Evolutionary conservation across 1,140 invertebrate species (phyloP).

Genomic region (Nasonia giraulti): DNA sequence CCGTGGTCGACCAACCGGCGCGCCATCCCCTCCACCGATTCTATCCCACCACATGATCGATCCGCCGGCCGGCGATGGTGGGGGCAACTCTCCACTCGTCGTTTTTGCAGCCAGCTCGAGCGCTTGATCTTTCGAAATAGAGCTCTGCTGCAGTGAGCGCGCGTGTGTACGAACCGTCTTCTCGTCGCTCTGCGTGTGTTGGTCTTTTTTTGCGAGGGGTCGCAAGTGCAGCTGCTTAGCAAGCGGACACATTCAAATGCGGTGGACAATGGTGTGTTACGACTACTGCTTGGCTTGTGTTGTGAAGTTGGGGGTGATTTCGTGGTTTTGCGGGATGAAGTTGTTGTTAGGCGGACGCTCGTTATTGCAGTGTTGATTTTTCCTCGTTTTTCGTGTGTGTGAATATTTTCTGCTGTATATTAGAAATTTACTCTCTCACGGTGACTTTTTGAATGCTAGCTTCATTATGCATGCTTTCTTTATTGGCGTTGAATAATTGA

Average conservation of each 20-base stretch:
- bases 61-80: neutral
- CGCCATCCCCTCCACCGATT: neutral
- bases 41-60: neutral
- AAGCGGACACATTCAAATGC: conserved; percentile 26
- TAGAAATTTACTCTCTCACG: too few species aligned
- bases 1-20: neutral
- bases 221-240: conserved; percentile 4
- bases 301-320: conserved; percentile 9
- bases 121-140: conserved; percentile 1
- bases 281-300: neutral
- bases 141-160: neutral
- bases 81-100: neutral
- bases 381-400: too few species aligned
- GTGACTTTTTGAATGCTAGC: too few species aligned
- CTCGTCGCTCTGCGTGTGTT: neutral
- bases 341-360: too few species aligned
- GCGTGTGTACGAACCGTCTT: neutral
- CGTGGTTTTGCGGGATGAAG: neutral
- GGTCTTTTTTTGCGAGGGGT: conserved; percentile 28
- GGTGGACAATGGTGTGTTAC: conserved; percentile 48
- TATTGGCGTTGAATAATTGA: too few species aligned
- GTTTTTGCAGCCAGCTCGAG: neutral
- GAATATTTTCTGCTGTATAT: too few species aligned
- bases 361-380: too few species aligned
- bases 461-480: too few species aligned